Conservation (phyloP, 2,888 invertebrate genomes). For the Aphrophora alni region DNA sequence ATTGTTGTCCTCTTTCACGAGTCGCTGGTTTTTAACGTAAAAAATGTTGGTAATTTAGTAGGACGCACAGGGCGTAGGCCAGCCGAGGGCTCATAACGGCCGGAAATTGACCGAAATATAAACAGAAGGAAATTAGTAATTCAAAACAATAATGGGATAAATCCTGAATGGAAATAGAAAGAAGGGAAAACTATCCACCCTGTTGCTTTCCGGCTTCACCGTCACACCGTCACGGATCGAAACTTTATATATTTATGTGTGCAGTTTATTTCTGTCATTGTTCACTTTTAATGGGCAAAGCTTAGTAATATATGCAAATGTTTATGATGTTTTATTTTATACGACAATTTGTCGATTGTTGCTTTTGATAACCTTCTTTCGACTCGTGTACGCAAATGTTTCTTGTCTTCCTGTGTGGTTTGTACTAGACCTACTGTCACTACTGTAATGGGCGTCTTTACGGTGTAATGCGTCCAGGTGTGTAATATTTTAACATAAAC, state of each 20-base stretch:
- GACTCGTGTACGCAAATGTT: not conserved
- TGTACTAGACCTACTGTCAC: too few relatives aligned
- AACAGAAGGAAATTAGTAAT: constrained; percentile 44
- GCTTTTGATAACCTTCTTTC: not conserved
- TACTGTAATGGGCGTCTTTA: too few relatives aligned
- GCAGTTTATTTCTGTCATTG: not conserved
- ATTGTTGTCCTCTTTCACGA: constrained; percentile 42
- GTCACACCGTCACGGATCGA: not conserved
- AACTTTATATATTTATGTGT: not conserved
- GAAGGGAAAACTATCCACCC: constrained; percentile 22
- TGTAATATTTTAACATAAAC: too few relatives aligned
- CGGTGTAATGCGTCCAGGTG: too few relatives aligned
- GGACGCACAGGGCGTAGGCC: constrained; percentile 32
- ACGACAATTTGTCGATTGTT: not conserved
- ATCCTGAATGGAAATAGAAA: constrained; percentile 38
- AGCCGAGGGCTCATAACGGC: constrained; percentile 33
- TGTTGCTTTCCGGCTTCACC: constrained; percentile 21
- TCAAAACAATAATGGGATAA: constrained; percentile 43
- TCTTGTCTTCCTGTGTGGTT: not conserved
- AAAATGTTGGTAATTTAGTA: constrained; percentile 42
- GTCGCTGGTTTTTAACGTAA: constrained; percentile 36
- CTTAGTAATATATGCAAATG: not conserved
- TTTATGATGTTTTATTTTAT: not conserved
- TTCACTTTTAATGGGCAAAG: not conserved
- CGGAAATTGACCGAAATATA: constrained; percentile 44